Conservation (phyloP, 2,888 invertebrate species). For the Rhagonycha fulva region DNA sequence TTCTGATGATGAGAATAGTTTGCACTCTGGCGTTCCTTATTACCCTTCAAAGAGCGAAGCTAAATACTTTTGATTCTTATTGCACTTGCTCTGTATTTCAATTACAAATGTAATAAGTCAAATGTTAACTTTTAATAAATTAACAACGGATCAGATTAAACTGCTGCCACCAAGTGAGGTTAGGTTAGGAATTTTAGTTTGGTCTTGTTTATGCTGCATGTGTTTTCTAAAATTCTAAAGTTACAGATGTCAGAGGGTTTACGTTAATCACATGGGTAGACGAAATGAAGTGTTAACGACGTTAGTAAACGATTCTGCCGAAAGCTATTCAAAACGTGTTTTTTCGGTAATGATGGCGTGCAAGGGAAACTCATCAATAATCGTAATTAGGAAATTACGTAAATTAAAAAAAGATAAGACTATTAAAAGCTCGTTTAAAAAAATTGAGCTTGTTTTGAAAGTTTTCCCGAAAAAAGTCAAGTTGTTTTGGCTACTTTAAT, state of each 20-base stretch:
- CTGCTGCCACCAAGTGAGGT: not conserved
- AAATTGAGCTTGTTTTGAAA: not conserved
- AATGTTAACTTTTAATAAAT: not conserved
- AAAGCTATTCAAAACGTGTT: slow-evolving; percentile 3
- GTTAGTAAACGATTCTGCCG: slow-evolving; percentile 1
- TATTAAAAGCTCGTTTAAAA: not conserved
- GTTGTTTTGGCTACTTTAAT: slow-evolving; percentile 25
- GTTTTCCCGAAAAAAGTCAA: not conserved
- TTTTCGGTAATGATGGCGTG: slow-evolving; percentile 1
- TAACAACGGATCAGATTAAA: not conserved
- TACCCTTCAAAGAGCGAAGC: not conserved
- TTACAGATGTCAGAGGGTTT: not conserved
- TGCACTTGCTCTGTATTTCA: not conserved
- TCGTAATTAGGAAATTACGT: slow-evolving; percentile 1
- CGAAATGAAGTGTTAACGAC: slow-evolving; percentile 4
- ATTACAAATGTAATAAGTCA: not conserved
- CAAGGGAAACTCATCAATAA: slow-evolving; percentile 1
- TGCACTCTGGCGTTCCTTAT: slow-evolving; percentile 2
- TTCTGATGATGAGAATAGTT: slow-evolving; percentile 15
- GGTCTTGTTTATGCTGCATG: not conserved
- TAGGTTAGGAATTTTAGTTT: not conserved
- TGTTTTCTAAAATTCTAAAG: not conserved
- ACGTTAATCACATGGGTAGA: slow-evolving; percentile 2
- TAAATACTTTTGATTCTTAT: not conserved
- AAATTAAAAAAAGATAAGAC: not conserved